Base-by-base conservation (phyloP, 1,140 invertebrate species). In the Daktulosphaira vitifoliae region DNA sequence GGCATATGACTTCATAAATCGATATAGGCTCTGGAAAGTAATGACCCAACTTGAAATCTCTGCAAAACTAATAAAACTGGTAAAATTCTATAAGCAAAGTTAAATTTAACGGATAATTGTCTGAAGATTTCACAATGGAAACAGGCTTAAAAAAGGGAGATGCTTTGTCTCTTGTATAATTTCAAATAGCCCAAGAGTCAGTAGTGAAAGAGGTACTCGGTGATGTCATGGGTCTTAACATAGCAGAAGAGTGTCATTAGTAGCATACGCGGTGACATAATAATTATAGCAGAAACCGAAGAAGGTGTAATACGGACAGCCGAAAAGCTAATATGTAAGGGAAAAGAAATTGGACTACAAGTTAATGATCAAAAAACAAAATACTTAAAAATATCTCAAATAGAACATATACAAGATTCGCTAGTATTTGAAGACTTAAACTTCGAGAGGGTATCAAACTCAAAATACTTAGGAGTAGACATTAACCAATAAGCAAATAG, bases 21-120 rank as follows among this genome's bases (percentile, higher is more conserved):
- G 66, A 37, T 22, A 46, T 15, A 51, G n/a, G 22, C 22, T 67
- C 3, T 59, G 42, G 18, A 37, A 44, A 46, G 44, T 29, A 29
- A 67, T 67, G 66, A n/a, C 23, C 11, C 39, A 67, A 37, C 38
- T 37, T 3, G 66, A 38, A 37, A 56, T 66, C 20, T 53, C 53
- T 15, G 25, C 38, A 49, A 67, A 67, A 49, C 52, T 67, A 20
- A 26, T 67, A 2, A 46, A 26, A 37, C 52, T 67, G 33, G 42
- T 42, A 16, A 65, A 26, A 39, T 11, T 54, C 52, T 26, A 54
- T 33, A 37, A 7, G 23, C 33, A 54, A 54, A 54, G 52, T 54
- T 20, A 54, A 33, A 18, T 20, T 54, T 39, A 37, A 54, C 26
- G 33, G 22, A 33, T 8, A 37, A 54, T 6, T 33, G 6, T 33